Percentiles rank a stretch among this genome's conserved stretches.
These are phyloP conservation scores for zebrafish (Danio rerio) DNA, from an alignment of 2,113 vertebrate species.

Conservation along the genomic window DNA sequence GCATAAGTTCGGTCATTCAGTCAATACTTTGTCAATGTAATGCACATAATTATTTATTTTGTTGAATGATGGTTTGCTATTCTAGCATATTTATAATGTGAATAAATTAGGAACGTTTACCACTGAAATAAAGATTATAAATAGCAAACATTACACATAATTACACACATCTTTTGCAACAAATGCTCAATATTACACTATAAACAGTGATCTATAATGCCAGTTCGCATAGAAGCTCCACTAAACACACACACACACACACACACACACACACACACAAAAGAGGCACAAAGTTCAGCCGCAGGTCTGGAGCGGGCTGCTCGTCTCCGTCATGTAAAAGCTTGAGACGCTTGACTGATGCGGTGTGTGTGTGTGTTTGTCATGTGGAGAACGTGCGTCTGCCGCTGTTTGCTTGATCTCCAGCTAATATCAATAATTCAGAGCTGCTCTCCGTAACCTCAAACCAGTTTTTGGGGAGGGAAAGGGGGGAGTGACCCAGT, in stretches of 20 bases:
- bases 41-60: too few relatives aligned
- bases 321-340: background rate
- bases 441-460: conserved; percentile 45
- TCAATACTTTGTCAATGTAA: too few relatives aligned
- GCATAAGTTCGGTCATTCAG: too few relatives aligned
- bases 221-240: background rate
- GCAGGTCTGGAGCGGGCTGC: background rate
- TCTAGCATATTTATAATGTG: too few relatives aligned
- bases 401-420: conserved; percentile 26
- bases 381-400: background rate
- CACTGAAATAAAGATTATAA: too few relatives aligned
- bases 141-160: too few relatives aligned
- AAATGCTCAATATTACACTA: background rate
- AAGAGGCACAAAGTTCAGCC: background rate
- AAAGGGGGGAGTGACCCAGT: conserved; percentile 63
- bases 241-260: background rate
- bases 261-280: background rate
- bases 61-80: too few relatives aligned
- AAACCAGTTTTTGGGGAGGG: conserved; percentile 56
- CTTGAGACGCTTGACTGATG: background rate
- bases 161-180: too few relatives aligned
- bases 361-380: background rate
- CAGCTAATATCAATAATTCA: conserved; percentile 67
- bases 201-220: background rate
- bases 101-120: too few relatives aligned